Evolutionary conservation across 2,888 invertebrate species (phyloP).

Genomic region (Strigamia crassipes): DNA sequence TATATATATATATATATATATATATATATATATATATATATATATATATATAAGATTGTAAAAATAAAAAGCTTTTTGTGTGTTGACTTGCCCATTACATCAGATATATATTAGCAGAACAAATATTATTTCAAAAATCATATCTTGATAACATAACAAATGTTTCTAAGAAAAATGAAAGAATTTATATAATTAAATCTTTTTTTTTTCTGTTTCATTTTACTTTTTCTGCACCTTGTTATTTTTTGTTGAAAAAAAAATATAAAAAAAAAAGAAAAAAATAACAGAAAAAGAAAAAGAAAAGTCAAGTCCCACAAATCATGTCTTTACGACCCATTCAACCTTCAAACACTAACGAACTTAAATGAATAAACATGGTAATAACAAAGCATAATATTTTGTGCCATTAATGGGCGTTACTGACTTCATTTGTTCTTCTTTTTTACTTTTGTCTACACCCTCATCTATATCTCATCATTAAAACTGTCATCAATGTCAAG

Average conservation of each 20-base stretch:
- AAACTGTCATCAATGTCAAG: slow-evolving; percentile 40
- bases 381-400: slow-evolving; percentile 34
- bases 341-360: slow-evolving; percentile 37
- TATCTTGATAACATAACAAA: too few species aligned
- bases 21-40: too few species aligned
- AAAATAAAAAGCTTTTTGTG: too few species aligned
- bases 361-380: slow-evolving; percentile 32
- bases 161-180: not conserved
- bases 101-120: too few species aligned
- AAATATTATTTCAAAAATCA: too few species aligned
- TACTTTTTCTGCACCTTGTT: not conserved
- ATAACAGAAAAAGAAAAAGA: not conserved
- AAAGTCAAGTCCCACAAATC: slow-evolving; percentile 15
- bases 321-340: slow-evolving; percentile 36
- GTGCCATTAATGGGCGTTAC: slow-evolving; percentile 29
- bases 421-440: slow-evolving; percentile 40
- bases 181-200: not conserved
- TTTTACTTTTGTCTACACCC: not conserved
- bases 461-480: slow-evolving; percentile 42
- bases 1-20: too few species aligned
- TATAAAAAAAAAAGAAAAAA: not conserved
- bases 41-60: too few species aligned
- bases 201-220: not conserved
- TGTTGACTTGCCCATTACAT: too few species aligned
- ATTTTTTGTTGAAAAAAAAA: not conserved